phyloP scores from a whole-genome alignment of 1,140 invertebrate species.

The Melipona quadrifasciata region DNA sequence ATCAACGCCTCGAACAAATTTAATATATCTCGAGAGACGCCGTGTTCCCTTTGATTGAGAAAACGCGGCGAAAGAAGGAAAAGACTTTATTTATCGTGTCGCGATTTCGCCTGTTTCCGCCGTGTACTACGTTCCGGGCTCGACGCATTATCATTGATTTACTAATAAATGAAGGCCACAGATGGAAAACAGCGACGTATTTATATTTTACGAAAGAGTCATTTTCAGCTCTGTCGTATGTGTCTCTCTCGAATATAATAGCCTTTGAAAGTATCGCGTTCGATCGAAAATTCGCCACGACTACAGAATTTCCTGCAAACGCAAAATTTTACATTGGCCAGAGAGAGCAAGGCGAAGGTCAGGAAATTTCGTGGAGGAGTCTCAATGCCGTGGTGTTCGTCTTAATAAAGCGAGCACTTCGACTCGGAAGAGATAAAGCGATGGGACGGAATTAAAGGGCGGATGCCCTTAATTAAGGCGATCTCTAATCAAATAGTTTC shows the following conservation, averaged over 20 bases:
- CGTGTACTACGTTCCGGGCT: too few relatives aligned
- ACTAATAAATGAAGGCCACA: not conserved
- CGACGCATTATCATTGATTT: not conserved
- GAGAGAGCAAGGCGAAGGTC: too few relatives aligned
- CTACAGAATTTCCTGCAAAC: too few relatives aligned
- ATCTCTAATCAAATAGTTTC: conserved; percentile 57
- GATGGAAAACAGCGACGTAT: not conserved
- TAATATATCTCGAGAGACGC: conserved; percentile 34
- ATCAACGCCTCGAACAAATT: conserved; percentile 40
- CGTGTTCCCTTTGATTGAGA: conserved; percentile 3
- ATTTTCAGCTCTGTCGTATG: too few relatives aligned
- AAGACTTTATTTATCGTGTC: not conserved
- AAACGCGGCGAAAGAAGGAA: not conserved
- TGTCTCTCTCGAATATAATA: too few relatives aligned
- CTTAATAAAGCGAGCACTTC: conserved; percentile 20
- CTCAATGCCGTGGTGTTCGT: not conserved
- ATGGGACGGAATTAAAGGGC: conserved; percentile 32
- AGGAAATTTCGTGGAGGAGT: not conserved
- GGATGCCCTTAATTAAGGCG: conserved; percentile 53
- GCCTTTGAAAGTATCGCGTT: too few relatives aligned
- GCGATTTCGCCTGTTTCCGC: not conserved
- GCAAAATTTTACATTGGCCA: too few relatives aligned
- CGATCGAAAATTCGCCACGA: too few relatives aligned
- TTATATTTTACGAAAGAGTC: too few relatives aligned
- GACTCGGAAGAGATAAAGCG: conserved; percentile 34